Evolutionary conservation across 1,140 invertebrate genomes (phyloP).

Genomic region (Bombus haemorrhoidalis): DNA sequence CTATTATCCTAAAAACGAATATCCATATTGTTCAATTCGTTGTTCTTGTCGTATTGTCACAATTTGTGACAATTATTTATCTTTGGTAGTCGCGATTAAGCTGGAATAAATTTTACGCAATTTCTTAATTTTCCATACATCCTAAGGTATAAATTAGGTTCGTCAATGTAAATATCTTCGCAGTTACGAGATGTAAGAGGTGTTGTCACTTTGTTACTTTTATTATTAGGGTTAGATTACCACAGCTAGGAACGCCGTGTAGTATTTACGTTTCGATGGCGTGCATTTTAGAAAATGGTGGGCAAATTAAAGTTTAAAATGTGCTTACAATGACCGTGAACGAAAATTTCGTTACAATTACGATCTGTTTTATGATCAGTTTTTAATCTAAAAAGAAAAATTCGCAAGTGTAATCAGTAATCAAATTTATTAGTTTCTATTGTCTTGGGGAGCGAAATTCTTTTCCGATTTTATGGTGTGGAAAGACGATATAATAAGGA

Average conservation of each 20-base stretch:
- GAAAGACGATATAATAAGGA: constrained; percentile 84
- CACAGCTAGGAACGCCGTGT: neutral
- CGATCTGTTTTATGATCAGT: neutral
- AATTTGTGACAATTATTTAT: neutral
- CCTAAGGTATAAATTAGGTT: neutral
- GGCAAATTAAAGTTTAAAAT: constrained; percentile 7
- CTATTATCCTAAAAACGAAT: neutral
- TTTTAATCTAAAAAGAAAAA: constrained; percentile 51
- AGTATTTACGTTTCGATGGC: neutral
- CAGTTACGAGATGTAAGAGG: neutral
- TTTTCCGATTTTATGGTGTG: constrained; percentile 83
- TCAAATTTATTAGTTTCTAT: constrained; percentile 84
- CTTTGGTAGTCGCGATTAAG: neutral
- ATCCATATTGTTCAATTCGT: neutral
- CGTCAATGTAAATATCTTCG: too few species aligned
- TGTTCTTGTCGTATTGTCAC: neutral
- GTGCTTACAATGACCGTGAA: too few species aligned
- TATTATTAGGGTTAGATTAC: neutral
- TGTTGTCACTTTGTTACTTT: neutral
- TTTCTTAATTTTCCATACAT: neutral
- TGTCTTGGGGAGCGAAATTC: constrained; percentile 82
- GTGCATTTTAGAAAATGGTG: neutral
- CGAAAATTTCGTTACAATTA: neutral
- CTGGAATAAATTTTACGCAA: neutral
- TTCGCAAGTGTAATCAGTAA: constrained; percentile 80